Evolutionary conservation across 2,888 invertebrate genomes (phyloP), one percentile per base, ranked within the genome.

Genomic region (Synergus japonicus): DNA sequence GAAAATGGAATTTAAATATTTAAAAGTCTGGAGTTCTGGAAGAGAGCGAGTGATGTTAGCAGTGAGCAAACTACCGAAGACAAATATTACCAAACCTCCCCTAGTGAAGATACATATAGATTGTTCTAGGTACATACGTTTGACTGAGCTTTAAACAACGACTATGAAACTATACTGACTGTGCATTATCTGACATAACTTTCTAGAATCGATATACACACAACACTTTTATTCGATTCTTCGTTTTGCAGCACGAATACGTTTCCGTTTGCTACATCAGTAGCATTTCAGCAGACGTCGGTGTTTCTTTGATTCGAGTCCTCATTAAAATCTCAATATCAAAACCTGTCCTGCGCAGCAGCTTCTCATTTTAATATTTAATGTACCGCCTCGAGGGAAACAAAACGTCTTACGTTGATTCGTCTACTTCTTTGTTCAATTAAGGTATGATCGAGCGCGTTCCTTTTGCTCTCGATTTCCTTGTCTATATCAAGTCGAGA

Each of bases 1-100:
- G 88, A 87, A 87, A 87, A 88, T 87, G 87, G 85, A 88, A 88
- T 87, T 88, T 88, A 87, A 88, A 88, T 88, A 88, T 87, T 88
- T 87, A 86, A 87, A 87, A 81, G 81, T 76, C 76, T 29, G 78
- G 79, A 81, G 81, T 82, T 77, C 81, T 76, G 54, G 54, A 81
- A 82, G 81, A 54, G 76, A 81, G 77, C 66, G 79, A 78, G 81
- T 80, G 81, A 85, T 82, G 85, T 85, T 85, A 84, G 84, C 84
- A 82, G 84, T 84, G 84, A 82, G 86, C 86, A 88, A 87, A 87
- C 85, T 85, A 85, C 84, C 82, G 81, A 87, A 84, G 84, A 87
- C 87, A 88, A 88, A 88, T 88, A 88, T 87, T 86, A 88, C 85
- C 83, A 84, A 69, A 69, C 69, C 69, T 46, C 85, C 83, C 84